Evolutionary conservation across 2,113 vertebrate genomes (phyloP).

Genomic region (Dasyurus viverrinus): DNA sequence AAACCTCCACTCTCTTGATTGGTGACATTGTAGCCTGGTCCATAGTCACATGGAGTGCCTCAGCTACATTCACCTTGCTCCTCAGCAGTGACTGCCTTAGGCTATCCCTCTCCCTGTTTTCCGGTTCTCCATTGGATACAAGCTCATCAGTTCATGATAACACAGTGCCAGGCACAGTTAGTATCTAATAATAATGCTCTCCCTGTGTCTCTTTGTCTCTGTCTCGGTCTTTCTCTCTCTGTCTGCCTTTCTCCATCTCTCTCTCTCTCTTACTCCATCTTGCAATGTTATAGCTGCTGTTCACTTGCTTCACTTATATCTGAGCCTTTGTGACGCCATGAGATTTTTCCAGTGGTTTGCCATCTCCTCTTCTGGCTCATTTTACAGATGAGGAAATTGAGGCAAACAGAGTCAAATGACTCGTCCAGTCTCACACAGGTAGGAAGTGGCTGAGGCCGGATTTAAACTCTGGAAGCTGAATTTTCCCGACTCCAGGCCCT

Average conservation of each 20-base stretch:
- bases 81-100: background rate
- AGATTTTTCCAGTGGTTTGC: background rate
- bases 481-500: background rate
- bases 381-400: background rate
- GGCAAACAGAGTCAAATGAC: too few relatives aligned
- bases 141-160: background rate
- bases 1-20: background rate
- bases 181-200: background rate
- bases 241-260: too few relatives aligned
- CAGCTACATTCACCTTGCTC: background rate
- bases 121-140: too few relatives aligned
- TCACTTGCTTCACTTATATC: background rate
- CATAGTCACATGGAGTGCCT: background rate
- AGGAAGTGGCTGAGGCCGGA: too few relatives aligned
- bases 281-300: background rate
- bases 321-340: background rate
- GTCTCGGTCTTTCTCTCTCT: too few relatives aligned
- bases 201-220: too few relatives aligned
- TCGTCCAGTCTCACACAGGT: background rate
- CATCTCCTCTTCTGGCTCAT: background rate
- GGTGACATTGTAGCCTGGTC: background rate
- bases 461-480: too few relatives aligned
- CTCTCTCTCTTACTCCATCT: background rate
- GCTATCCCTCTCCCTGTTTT: background rate
- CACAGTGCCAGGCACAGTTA: background rate